Conservation (phyloP, 1,140 invertebrate genomes). For the Mercenaria mercenaria region DNA sequence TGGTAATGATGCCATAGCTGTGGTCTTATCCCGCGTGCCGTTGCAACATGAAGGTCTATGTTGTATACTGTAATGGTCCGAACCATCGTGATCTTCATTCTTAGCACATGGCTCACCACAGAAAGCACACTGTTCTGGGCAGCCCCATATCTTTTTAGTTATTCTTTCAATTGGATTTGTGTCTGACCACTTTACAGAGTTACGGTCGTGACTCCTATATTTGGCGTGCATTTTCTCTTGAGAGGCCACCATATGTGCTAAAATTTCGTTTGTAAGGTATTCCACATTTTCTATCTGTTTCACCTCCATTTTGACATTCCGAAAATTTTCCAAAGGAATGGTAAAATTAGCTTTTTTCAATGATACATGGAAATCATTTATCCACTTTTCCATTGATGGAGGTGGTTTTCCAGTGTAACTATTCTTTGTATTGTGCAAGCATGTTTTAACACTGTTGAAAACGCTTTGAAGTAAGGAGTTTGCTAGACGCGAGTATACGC, state of each 20-base stretch:
- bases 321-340: not conserved
- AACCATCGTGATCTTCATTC: not conserved
- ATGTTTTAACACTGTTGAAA: not conserved
- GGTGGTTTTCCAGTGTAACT: no score
- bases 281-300: not conserved
- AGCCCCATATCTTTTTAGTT: not conserved
- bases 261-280: not conserved
- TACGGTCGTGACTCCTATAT: not conserved
- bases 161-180: not conserved
- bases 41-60: conserved; percentile 4
- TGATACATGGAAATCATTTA: not conserved
- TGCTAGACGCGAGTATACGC: not conserved
- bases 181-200: not conserved
- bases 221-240: not conserved
- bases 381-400: not conserved
- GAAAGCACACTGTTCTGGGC: not conserved
- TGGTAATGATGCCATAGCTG: not conserved
- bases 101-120: conserved; percentile 14
- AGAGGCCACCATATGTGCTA: not conserved
- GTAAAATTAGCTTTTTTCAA: not conserved
- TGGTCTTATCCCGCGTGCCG: not conserved
- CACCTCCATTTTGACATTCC: not conserved
- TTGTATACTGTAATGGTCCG: not conserved
- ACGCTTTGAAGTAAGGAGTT: not conserved
- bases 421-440: not conserved